Conservation (phyloP, 2,888 invertebrate species). For the Enoplolaimus lenunculus region DNA sequence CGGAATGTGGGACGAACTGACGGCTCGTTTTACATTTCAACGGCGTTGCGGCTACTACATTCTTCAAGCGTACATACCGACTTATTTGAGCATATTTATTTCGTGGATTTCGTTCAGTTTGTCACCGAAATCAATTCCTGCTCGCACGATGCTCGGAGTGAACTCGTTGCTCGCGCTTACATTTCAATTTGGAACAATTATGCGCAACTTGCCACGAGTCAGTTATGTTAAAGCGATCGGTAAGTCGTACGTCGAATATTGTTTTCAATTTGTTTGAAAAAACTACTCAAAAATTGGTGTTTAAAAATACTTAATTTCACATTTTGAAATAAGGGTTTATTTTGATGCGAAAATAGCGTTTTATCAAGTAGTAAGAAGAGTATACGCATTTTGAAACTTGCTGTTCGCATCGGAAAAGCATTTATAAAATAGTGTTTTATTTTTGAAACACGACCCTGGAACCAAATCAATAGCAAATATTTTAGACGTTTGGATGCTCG, state of each 20-base stretch:
- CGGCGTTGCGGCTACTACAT: slow-evolving; percentile 38
- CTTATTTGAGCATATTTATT: slow-evolving; percentile 35
- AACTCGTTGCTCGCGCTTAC: slow-evolving; percentile 26
- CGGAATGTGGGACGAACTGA: slow-evolving; percentile 39
- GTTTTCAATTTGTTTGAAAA: too few relatives aligned
- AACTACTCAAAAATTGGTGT: background rate
- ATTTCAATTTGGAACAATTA: slow-evolving; percentile 39
- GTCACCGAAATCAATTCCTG: background rate
- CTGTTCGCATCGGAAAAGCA: too few relatives aligned
- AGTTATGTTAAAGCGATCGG: slow-evolving; percentile 33
- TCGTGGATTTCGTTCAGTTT: slow-evolving; percentile 15
- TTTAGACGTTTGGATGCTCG: slow-evolving; percentile 38
- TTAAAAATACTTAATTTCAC: background rate
- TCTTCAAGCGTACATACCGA: slow-evolving; percentile 37
- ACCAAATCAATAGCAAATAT: too few relatives aligned
- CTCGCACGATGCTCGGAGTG: slow-evolving; percentile 11
- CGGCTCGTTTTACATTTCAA: slow-evolving; percentile 37
- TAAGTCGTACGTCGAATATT: background rate
- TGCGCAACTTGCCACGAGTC: slow-evolving; percentile 37
- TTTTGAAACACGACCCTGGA: background rate
- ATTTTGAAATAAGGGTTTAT: background rate
- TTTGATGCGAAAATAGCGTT: background rate
- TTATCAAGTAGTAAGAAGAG: too few relatives aligned
- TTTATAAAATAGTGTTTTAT: background rate
- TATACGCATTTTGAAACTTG: too few relatives aligned